phyloP scores from a whole-genome alignment of 2,888 invertebrate species.

The Dorcus hopei region DNA sequence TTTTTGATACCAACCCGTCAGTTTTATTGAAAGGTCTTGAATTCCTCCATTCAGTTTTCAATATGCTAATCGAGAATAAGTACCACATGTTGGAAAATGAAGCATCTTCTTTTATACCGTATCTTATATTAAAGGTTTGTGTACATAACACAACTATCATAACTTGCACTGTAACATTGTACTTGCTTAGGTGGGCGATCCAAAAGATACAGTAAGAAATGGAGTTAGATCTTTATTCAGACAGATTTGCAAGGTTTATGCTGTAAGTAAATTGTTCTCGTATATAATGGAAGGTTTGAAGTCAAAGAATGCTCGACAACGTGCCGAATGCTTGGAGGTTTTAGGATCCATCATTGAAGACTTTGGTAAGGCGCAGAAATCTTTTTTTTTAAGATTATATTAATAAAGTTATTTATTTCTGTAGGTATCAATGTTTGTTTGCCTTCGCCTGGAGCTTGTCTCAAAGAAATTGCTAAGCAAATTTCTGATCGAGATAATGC shows the following conservation, averaged over 20 bases:
- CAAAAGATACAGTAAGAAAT: conserved; percentile 91
- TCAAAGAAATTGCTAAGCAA: conserved; percentile 89
- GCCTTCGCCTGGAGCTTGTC: conserved; percentile 72
- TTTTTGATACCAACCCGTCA: conserved; percentile 98
- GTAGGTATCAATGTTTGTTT: conserved; percentile 69
- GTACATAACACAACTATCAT: not conserved
- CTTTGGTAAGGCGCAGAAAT: conserved; percentile 58
- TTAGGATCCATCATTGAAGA: conserved; percentile 81
- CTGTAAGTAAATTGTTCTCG: conserved; percentile 83
- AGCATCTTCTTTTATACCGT: conserved; percentile 91
- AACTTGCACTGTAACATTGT: not conserved
- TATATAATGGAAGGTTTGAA: conserved; percentile 93
- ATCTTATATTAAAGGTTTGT: conserved; percentile 82
- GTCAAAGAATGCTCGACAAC: conserved; percentile 94
- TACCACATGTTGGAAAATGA: conserved; percentile 89
- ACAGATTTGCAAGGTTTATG: conserved; percentile 81
- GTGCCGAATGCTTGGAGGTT: conserved; percentile 94
- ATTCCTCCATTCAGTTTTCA: conserved; percentile 81
- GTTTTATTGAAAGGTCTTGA: conserved; percentile 94
- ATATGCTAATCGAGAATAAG: conserved; percentile 71
- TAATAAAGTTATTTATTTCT: conserved; percentile 6
- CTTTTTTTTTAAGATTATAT: not conserved
- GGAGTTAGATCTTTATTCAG: conserved; percentile 83
- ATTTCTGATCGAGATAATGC: conserved; percentile 95
- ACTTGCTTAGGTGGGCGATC: conserved; percentile 76